Base-by-base conservation (phyloP, 1,140 invertebrate species). In the Drosophila biarmipes region DNA sequence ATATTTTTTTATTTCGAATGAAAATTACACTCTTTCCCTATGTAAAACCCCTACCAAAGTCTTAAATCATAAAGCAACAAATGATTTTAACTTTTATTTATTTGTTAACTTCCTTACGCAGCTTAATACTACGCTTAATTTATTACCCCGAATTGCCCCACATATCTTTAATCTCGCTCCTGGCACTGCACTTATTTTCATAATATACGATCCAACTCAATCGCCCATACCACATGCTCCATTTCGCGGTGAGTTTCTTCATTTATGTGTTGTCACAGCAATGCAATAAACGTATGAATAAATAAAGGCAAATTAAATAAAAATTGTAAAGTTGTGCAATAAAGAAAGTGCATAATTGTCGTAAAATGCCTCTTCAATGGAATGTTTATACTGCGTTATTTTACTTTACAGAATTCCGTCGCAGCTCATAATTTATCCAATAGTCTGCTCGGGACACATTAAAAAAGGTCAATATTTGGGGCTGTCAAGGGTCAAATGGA, bases 281-380 rank as follows among this genome's bases (percentile, higher is more conserved):
- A 72, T 57, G 64, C 46, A 76, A 73, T 77, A 77, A 80, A 85
- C 64, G 63, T 71, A 78, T 81, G 78, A 87, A 87, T 86, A 87
- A 78, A 81, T 86, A 66, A 86, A 81, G 80, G 64, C 55, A 72
- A 81, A 86, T 86, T 87, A 86, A 81, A 87, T 78, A 64, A 78
- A 87, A 81, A 75, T 59, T 74, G 68, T 66, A 31, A 63, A 64
- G 59, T 62, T 73, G 55, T 52, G 59, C 57, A 72, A 76, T 56
- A 85, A 72, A 61, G 55, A 59, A 59, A 61, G 40, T 56, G 67
- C 61, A 68, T 86, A 78, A 87, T 74, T 81, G 74, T 69, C 75
- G 53, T 48, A 15, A 74, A 27, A 56, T 42, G 31, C 29, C 38
- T 27, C 54, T 27, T 35, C n/a, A 37, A 57, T 29, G 35, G n/a